Conservation (phyloP, 2,797 vertebrate species). For the Falco berigora region DNA sequence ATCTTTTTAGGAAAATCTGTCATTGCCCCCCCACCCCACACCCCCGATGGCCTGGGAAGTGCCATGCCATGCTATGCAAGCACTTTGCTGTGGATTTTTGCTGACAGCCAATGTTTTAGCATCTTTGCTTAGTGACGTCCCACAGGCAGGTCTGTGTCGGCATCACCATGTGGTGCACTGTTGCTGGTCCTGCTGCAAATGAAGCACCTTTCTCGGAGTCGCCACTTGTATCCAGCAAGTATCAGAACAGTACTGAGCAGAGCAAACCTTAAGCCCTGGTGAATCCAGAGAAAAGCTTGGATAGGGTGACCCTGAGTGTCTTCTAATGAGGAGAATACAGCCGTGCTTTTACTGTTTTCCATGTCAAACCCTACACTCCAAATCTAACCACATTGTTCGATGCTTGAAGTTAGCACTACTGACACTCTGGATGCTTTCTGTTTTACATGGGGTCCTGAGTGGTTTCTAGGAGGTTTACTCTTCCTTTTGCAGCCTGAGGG, state of each 20-base stretch:
- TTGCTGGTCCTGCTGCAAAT: background rate
- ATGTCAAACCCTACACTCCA: background rate
- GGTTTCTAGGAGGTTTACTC: background rate
- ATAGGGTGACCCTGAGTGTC: background rate
- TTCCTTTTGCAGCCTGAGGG: background rate
- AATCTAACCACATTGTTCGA: background rate
- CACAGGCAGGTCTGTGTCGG: background rate
- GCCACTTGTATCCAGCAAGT: background rate
- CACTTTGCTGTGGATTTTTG: background rate
- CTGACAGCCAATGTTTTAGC: background rate
- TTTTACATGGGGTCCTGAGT: background rate
- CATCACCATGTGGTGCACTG: too few species aligned
- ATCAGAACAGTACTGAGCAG: background rate
- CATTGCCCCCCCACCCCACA: too few species aligned
- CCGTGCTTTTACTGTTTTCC: background rate
- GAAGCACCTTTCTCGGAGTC: background rate
- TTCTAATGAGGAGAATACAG: background rate
- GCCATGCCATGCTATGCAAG: background rate
- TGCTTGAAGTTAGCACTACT: background rate
- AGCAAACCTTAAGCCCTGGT: background rate
- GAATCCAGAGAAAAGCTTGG: background rate
- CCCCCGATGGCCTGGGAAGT: background rate
- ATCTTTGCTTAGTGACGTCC: background rate
- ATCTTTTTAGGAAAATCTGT: background rate
- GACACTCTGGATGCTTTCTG: background rate